Evolutionary conservation across 2,797 vertebrate species (phyloP).

Genomic region (Galagoides demidoff): DNA sequence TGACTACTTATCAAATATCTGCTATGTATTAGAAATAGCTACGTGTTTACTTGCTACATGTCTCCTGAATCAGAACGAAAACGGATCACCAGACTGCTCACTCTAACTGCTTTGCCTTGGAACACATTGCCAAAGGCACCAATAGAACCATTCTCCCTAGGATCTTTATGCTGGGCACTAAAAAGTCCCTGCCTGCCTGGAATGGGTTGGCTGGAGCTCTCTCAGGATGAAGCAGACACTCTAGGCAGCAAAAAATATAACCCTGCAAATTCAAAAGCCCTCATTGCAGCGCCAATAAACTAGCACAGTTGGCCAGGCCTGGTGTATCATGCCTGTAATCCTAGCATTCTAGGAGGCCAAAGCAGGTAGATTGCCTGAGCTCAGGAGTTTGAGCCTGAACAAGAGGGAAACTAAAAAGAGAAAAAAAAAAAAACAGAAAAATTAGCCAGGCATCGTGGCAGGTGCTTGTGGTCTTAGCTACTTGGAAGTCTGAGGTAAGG

Average conservation of each 20-base stretch:
- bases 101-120: neutral
- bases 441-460: too few relatives aligned
- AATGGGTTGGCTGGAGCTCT: neutral
- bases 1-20: neutral
- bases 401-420: too few relatives aligned
- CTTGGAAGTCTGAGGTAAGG: too few relatives aligned
- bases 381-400: too few relatives aligned
- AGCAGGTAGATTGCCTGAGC: too few relatives aligned
- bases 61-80: neutral
- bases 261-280: neutral
- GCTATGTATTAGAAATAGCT: neutral
- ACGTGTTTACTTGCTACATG: neutral
- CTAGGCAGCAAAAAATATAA: neutral
- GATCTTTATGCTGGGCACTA: neutral
- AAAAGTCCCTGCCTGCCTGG: neutral
- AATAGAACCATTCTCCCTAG: neutral
- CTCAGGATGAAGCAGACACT: neutral
- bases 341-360: too few relatives aligned
- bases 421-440: too few relatives aligned
- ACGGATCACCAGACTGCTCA: neutral
- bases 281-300: neutral
- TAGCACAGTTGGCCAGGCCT: neutral
- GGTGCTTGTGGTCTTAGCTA: too few relatives aligned
- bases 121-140: neutral
- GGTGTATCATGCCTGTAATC: too few relatives aligned